Evolutionary conservation across 2,888 invertebrate genomes (phyloP).

Genomic region (Protodeltote pygarga): DNA sequence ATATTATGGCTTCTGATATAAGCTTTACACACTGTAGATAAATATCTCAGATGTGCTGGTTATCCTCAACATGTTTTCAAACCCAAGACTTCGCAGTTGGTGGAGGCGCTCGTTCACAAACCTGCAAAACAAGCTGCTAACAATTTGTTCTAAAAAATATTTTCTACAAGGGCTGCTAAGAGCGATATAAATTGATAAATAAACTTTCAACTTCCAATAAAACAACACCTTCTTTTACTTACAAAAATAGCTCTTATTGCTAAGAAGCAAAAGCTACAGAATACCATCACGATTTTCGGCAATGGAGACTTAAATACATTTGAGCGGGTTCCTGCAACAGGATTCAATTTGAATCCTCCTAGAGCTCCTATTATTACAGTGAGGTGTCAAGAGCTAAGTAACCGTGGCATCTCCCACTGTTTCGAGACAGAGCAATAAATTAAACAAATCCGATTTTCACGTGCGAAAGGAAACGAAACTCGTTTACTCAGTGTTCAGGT

Average conservation of each 20-base stretch:
- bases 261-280: slow-evolving; percentile 12
- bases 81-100: too few species aligned
- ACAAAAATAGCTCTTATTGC: slow-evolving; percentile 14
- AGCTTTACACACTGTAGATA: too few species aligned
- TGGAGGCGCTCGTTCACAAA: too few species aligned
- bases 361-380: slow-evolving; percentile 82
- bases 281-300: slow-evolving; percentile 47
- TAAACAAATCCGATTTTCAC: slow-evolving; percentile 86
- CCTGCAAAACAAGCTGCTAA: too few species aligned
- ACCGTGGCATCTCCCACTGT: slow-evolving; percentile 74
- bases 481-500: slow-evolving; percentile 65
- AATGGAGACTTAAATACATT: slow-evolving; percentile 58
- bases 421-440: slow-evolving; percentile 80
- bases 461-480: slow-evolving; percentile 69
- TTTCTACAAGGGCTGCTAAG: too few species aligned
- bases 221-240: slow-evolving; percentile 13
- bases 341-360: slow-evolving; percentile 79
- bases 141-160: too few species aligned
- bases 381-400: slow-evolving; percentile 82
- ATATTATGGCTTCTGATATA: too few species aligned
- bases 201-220: slow-evolving; percentile 7
- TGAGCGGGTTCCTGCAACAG: slow-evolving; percentile 60
- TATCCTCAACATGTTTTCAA: too few species aligned
- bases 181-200: slow-evolving; percentile 21
- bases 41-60: too few species aligned